Evolutionary conservation across 2,888 invertebrate genomes (phyloP).

Genomic region (Drosophila phalerata): DNA sequence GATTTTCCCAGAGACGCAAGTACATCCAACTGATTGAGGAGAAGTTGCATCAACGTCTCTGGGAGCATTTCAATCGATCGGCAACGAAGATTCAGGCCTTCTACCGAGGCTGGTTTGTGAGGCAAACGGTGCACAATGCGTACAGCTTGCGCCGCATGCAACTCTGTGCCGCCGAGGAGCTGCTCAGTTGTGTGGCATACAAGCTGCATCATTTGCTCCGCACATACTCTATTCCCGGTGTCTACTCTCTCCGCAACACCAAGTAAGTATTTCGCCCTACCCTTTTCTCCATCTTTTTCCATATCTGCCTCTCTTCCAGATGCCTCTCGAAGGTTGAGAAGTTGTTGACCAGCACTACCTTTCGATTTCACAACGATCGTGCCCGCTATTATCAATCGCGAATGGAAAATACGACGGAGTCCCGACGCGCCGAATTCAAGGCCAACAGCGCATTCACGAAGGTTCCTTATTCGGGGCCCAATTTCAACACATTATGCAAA

Average conservation of each 20-base stretch:
- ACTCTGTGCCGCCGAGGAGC: conserved; percentile 72
- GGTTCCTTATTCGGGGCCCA: conserved; percentile 70
- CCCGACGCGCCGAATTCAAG: conserved; percentile 34
- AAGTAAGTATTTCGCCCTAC: conserved; percentile 53
- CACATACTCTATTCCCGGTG: conserved; percentile 79
- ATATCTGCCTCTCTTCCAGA: conserved; percentile 44
- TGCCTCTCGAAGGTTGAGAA: conserved; percentile 78
- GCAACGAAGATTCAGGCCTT: conserved; percentile 79
- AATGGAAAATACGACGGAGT: not conserved
- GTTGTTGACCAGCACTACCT: conserved; percentile 66
- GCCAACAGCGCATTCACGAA: conserved; percentile 29
- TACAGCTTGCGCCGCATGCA: conserved; percentile 66
- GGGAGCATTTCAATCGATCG: conserved; percentile 46
- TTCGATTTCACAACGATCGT: conserved; percentile 74
- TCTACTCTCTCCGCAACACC: conserved; percentile 79
- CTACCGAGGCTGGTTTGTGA: conserved; percentile 78
- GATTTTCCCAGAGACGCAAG: conserved; percentile 55
- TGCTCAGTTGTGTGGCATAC: conserved; percentile 79
- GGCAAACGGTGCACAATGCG: conserved; percentile 80
- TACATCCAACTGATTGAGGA: conserved; percentile 46
- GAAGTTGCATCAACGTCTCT: conserved; percentile 45
- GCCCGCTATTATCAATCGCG: conserved; percentile 16
- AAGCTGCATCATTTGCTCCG: conserved; percentile 78
- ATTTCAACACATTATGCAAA: conserved; percentile 47
- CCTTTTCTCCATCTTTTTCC: no score